Base-by-base conservation (phyloP, 2,888 invertebrate genomes). In the Thymelicus acteon region DNA sequence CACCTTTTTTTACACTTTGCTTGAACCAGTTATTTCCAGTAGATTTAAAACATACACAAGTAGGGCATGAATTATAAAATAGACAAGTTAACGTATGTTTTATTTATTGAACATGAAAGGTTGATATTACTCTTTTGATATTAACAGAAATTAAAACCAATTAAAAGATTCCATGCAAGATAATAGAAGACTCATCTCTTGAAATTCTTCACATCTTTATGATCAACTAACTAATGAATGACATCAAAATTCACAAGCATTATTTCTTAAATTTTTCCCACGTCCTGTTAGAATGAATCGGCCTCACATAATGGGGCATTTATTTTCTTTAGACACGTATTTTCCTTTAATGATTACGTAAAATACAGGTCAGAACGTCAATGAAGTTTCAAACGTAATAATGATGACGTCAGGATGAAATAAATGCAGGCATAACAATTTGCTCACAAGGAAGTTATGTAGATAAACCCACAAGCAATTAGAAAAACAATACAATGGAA, bases 401-500 rank as follows among this genome's bases (percentile, higher is more conserved):
- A 69, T 37, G 40, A 19, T 58, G 58, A 63, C 63, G 69, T 69
- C 57, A 48, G 40, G 58, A 40, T 24, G 37, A 68, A 47, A n/a
- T 54, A 40, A 64, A 60, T 37, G 58, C 58, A 60, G n/a, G 3
- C 7, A 69, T 49, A 63, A 70, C 47, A 69, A 61, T 62, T 67
- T 31, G 31, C 44, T 47, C 57, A 64, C 69, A 64, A 64, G 69
- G 69, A 70, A 70, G 63, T 60, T 24, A n/a, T n/a, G n/a, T n/a
- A 47, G 48, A 63, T 63, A 58, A 69, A 62, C 39, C 69, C 39
- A 37, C 39, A 19, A 49, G 58, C 63, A 63, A 63, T 63, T 64
- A 60, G 49, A 49, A 70, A 64, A 64, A 70, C 69, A 70, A 70
- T 70, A 58, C 60, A 64, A 64, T 60, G 40, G 48, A 39, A 19